These are phyloP conservation scores for Halisarca cf. caerulea DNA, from an alignment of 37 sponge, comb jelly and placozoan species.

Conservation along the genomic window DNA sequence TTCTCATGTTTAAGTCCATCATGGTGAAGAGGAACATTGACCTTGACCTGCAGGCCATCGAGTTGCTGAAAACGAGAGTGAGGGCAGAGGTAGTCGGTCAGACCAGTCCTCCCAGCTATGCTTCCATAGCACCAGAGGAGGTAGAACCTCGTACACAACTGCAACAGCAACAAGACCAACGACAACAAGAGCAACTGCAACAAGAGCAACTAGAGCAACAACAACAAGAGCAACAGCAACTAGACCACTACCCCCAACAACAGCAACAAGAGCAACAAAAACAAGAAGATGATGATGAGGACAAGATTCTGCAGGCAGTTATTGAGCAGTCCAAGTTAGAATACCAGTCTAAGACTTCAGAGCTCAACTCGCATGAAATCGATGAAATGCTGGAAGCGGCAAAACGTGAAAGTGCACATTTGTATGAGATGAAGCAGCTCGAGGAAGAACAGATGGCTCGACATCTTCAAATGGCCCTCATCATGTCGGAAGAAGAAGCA, in stretches of 20 bases:
- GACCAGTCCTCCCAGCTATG: too few relatives aligned
- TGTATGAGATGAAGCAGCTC: neutral
- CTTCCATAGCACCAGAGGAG: too few relatives aligned
- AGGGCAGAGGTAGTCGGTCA: neutral
- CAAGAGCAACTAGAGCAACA: neutral
- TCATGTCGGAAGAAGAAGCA: conserved; percentile 16
- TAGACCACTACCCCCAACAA: neutral
- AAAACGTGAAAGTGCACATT: neutral
- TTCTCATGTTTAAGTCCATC: conserved; percentile 66
- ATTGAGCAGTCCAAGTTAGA: conserved; percentile 44
- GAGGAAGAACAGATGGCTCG: conserved; percentile 24
- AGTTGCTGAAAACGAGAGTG: conserved; percentile 7
- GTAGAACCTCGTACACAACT: too few relatives aligned
- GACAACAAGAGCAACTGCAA: neutral
- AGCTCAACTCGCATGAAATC: neutral
- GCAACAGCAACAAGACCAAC: too few relatives aligned
- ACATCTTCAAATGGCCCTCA: neutral
- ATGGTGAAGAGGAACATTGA: conserved; percentile 80
- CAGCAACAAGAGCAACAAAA: neutral
- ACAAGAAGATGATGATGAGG: conserved; percentile 46
- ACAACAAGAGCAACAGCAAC: neutral
- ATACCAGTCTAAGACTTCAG: conserved; percentile 7
- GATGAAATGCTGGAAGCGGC: conserved; percentile 17
- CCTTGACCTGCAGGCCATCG: conserved; percentile 65
- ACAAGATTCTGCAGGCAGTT: conserved; percentile 23